Evolutionary conservation across 2,113 vertebrate genomes (phyloP).

Genomic region (Thunnus maccoyii): DNA sequence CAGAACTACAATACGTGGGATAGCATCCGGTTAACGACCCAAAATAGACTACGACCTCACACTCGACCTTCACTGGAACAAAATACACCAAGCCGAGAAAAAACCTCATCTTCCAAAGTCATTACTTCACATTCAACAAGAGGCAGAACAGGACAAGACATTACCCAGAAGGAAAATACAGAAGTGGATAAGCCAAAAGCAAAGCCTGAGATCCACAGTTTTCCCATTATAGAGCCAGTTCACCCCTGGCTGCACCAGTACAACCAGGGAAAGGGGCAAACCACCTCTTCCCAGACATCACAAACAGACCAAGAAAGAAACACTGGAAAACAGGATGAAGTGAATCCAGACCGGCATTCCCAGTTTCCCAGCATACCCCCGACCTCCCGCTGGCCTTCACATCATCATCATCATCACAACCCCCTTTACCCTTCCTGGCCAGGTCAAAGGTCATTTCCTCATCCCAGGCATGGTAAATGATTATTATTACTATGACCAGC

Average conservation of each 20-base stretch:
- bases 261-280: constrained; percentile 58
- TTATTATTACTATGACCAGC: background rate
- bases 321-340: constrained; percentile 22
- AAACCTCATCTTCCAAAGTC: constrained; percentile 32
- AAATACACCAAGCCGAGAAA: constrained; percentile 34
- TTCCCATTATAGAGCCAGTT: constrained; percentile 66
- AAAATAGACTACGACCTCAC: constrained; percentile 28
- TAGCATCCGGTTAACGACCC: constrained; percentile 36
- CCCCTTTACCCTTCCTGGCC: constrained; percentile 64
- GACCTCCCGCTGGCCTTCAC: constrained; percentile 68
- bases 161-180: constrained; percentile 17
- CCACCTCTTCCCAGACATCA: constrained; percentile 18
- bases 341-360: constrained; percentile 40
- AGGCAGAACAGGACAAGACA: constrained; percentile 33
- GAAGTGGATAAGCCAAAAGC: constrained; percentile 36
- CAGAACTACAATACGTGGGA: constrained; percentile 28
- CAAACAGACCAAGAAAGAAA: constrained; percentile 47
- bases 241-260: constrained; percentile 81
- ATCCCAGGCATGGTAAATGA: constrained; percentile 67
- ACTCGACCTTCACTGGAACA: constrained; percentile 26
- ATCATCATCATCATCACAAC: constrained; percentile 51
- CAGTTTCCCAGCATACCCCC: constrained; percentile 60
- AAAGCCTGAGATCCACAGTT: constrained; percentile 52
- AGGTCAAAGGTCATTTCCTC: constrained; percentile 57
- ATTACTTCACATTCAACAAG: constrained; percentile 44